phyloP scores from a whole-genome alignment of 2,113 vertebrate species.

The Nycticorax nycticorax region DNA sequence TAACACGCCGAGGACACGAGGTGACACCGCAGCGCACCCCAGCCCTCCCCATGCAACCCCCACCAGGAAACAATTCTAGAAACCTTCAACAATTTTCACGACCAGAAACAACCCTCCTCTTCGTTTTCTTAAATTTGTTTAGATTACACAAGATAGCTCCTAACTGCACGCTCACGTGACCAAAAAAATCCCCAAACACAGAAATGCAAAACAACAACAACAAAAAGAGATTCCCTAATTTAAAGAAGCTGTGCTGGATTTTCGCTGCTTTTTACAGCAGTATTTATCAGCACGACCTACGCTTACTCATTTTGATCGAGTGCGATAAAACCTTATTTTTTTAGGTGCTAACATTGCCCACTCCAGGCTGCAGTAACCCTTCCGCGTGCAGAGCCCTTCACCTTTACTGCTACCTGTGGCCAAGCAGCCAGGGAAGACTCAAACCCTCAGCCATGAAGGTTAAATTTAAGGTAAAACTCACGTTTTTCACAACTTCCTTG shows the following conservation, averaged over 20 bases:
- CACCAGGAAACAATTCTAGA: not conserved
- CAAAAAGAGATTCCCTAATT: not conserved
- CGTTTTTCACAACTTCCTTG: conserved; percentile 1
- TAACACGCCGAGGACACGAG: not conserved
- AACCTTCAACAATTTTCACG: not conserved
- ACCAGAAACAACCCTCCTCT: not conserved
- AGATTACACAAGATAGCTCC: conserved; percentile 14
- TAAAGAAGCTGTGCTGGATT: not conserved
- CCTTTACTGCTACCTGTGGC: not conserved
- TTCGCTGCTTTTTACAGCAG: not conserved
- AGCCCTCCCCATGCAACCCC: not conserved
- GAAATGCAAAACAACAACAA: conserved; percentile 1
- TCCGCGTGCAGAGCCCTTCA: not conserved
- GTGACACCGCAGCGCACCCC: not conserved
- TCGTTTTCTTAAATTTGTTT: conserved; percentile 14
- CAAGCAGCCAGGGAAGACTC: not conserved
- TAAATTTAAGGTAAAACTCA: not conserved
- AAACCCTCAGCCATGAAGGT: not conserved
- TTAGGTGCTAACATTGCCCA: not conserved
- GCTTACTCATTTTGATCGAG: not conserved
- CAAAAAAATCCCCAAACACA: not conserved
- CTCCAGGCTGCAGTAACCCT: not conserved
- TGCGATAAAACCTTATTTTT: not conserved
- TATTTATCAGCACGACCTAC: not conserved
- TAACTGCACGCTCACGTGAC: not conserved